Evolutionary conservation across 2,113 vertebrate species (phyloP), one percentile per base, ranked within the genome.

Genomic region (Python bivittatus): DNA sequence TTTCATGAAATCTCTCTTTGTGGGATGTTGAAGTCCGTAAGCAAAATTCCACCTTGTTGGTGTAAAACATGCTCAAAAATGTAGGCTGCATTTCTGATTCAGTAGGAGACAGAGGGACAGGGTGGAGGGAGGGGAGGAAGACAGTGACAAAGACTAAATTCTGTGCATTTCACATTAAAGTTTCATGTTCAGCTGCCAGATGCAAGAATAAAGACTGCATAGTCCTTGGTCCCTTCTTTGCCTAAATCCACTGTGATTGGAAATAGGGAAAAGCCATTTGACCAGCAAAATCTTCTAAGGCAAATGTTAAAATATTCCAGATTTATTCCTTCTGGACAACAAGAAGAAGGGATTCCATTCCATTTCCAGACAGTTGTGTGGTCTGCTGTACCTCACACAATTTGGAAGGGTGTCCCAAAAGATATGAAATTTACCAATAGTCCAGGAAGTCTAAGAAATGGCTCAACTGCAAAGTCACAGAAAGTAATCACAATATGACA

Each of bases 391-490:
- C 92, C 85, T 93, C 54, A 48, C 23, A 52, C 93, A 93, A 87
- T 93, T 96, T 79, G 15, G 9, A 90, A 33, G 44, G 23, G 22
- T 61, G 86, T 60, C 27, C 38, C 54, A 91, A 89, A 92, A 92
- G 13, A 93, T 86, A 86, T 83, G 27, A 79, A 96, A 56, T 79
- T 91, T 94, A 95, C 94, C 33, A 95, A 33, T 58, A 33, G 61
- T 87, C 91, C 92, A 95, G 23, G 54, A 91, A 52, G 2, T 23
- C 83, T 4, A 92, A 94, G 86, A 93, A 96, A 60, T 44, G 38
- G 94, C 57, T 86, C 88, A 52, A 87, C 90, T 84, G 92, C 91
- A 48, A 94, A 95, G 94, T 48, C 95, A 52, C 91, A 96, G 92
- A 1, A 38, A 94, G 94, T 94, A 94, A 93, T 48, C 93, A 92